Evolutionary conservation across 2,888 invertebrate species (phyloP), one percentile per base, ranked within the genome.

Genomic region (Stenodema calcarata): DNA sequence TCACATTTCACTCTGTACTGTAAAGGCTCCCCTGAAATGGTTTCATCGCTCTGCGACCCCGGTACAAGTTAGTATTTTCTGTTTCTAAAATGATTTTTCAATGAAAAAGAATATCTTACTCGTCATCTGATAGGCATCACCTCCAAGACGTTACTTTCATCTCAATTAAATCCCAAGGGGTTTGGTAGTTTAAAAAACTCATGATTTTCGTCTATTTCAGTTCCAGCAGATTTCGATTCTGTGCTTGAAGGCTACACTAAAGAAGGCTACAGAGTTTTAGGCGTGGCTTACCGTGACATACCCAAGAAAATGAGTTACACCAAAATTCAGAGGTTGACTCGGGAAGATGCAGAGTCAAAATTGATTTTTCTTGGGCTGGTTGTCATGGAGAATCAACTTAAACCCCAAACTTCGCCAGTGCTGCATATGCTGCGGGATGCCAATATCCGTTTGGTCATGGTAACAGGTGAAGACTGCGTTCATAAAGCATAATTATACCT

Each of bases 21-120:
- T 90, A 98, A 99, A 91, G 98, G 98, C 0, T 96, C 98, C 1
- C 98, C 99, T 0, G 98, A 99, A 91, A 97, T 96, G 95, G 93
- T 99, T 42, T 92, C 94, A 27, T 95, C 95, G 3, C 93, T 98
- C 12, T 97, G 96, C 82, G 84, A 87, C 41, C 82, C 86, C 6
- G 86, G 70, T 30, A 86, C 88, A 80, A 86, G 88, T 88, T 35
- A 35, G 62, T 44, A 62, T 35, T 35, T 35, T 35, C 4, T 35
- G 7, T 35, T 35, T 35, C n/a, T n/a, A n/a, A n/a, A n/a, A n/a
- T n/a, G n/a, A n/a, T n/a, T n/a, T n/a, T n/a, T n/a, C n/a, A n/a
- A n/a, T n/a, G n/a, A n/a, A n/a, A n/a, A n/a, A n/a, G n/a, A n/a
- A n/a, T n/a, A n/a, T n/a, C n/a, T n/a, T n/a, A n/a, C n/a, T n/a